Conservation (phyloP, 2,113 vertebrate genomes). For the Phaetusa simplex region DNA sequence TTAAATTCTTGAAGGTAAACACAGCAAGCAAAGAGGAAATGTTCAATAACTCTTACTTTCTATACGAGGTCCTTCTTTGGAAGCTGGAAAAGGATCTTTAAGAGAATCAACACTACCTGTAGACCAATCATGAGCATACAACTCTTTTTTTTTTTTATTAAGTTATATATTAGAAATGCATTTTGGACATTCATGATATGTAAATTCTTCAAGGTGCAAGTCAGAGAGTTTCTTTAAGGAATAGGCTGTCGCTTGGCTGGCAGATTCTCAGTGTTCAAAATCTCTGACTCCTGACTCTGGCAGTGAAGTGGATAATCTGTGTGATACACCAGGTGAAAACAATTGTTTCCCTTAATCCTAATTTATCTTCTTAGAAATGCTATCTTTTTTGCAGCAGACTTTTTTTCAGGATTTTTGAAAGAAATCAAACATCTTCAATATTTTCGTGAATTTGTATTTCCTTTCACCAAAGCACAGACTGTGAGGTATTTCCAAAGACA, state of each 20-base stretch:
- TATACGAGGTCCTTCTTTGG: neutral
- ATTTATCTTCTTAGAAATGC: neutral
- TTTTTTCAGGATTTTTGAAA: neutral
- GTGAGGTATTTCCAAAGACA: neutral
- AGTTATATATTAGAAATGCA: neutral
- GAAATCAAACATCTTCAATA: neutral
- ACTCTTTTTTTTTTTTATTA: neutral
- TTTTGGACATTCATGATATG: neutral
- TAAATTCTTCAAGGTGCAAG: neutral
- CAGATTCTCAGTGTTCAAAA: neutral
- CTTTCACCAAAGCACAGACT: neutral
- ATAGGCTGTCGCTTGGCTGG: neutral
- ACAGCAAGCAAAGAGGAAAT: neutral
- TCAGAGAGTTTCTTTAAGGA: neutral
- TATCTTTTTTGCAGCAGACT: neutral
- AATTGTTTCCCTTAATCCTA: neutral
- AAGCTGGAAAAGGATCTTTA: neutral
- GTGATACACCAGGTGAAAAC: neutral
- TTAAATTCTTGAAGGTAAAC: neutral
- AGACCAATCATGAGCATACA: neutral
- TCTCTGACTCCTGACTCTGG: neutral
- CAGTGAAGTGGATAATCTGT: neutral
- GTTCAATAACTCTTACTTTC: neutral
- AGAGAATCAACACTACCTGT: neutral
- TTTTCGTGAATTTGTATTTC: neutral